These are phyloP conservation scores for Nomada goodeniana DNA, from an alignment of 2,888 invertebrate species.

Conservation along the genomic window DNA sequence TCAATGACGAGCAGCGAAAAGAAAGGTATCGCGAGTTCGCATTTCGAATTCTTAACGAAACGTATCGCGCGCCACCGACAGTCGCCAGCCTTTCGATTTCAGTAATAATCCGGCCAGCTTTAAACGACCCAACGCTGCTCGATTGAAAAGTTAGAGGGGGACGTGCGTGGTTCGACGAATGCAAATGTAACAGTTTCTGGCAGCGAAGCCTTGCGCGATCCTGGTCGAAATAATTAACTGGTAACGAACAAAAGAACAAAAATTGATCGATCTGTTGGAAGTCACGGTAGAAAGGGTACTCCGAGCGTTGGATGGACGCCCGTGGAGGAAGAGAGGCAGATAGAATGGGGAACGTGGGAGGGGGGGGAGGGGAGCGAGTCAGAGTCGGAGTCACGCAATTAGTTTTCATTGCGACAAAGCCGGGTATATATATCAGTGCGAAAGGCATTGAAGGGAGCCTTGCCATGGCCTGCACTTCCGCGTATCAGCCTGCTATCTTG, in stretches of 20 bases:
- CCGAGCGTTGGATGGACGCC: background rate
- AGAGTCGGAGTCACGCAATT: conserved; percentile 68
- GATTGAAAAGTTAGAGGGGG: background rate
- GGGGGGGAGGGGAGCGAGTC: conserved; percentile 3
- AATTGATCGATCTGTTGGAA: background rate
- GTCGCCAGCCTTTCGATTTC: background rate
- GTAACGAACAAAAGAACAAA: background rate
- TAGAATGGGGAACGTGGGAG: background rate
- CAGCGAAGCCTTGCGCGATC: background rate
- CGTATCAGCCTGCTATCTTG: conserved; percentile 78
- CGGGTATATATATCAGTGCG: conserved; percentile 71
- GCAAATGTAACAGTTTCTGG: background rate
- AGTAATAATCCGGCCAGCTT: background rate
- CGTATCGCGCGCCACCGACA: background rate
- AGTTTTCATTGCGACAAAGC: conserved; percentile 73
- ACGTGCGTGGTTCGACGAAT: no score
- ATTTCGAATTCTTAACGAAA: conserved; percentile 11
- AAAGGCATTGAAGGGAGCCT: conserved; percentile 82
- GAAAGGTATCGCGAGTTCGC: conserved; percentile 7
- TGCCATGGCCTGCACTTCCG: conserved; percentile 80
- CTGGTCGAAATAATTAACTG: background rate
- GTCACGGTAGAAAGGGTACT: background rate
- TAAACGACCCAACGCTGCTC: no score
- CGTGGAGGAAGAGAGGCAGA: background rate
- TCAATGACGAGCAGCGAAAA: conserved; percentile 28